These are phyloP conservation scores for Tragopan temminckii DNA, from an alignment of 2,797 vertebrate genomes.

Conservation along the genomic window DNA sequence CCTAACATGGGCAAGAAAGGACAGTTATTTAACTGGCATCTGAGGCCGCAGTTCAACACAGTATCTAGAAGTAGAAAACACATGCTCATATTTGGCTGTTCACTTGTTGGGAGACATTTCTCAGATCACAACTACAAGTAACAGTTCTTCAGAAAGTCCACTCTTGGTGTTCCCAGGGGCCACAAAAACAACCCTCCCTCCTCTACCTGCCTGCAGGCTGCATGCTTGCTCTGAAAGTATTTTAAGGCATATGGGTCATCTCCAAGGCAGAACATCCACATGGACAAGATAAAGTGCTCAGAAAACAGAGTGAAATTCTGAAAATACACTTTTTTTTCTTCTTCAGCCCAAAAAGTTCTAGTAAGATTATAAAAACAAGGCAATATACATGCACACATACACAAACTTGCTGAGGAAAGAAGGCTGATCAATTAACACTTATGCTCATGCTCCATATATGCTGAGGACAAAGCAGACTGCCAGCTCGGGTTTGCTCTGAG, in stretches of 20 bases:
- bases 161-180: accelerated
- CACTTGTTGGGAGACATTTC: background rate
- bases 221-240: background rate
- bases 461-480: background rate
- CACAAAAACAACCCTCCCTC: background rate
- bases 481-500: background rate
- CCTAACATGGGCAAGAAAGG: background rate
- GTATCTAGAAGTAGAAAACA: background rate
- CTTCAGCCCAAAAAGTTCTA: background rate
- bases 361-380: background rate
- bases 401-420: background rate
- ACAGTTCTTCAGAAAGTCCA: background rate
- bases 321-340: background rate
- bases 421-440: background rate
- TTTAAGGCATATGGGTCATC: background rate
- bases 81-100: accelerated
- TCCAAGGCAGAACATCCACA: background rate
- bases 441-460: background rate
- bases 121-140: background rate
- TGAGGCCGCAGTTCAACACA: background rate
- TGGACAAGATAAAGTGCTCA: background rate
- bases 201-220: background rate
- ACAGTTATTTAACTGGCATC: background rate
- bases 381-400: background rate
- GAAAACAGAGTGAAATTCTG: background rate